Base-by-base conservation (phyloP, 1,140 invertebrate species). In the Cydia amplana region DNA sequence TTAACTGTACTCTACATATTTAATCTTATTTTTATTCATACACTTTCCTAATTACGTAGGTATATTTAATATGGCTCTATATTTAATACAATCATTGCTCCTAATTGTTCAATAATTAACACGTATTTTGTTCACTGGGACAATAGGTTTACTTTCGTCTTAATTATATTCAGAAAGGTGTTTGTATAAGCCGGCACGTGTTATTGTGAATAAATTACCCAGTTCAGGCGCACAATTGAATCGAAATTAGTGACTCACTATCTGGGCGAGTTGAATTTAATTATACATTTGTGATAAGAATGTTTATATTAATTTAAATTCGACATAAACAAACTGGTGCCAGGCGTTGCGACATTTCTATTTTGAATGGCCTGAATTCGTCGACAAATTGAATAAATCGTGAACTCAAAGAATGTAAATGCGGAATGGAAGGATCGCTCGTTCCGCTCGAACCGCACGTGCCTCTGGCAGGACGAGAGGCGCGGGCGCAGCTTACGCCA, bases 361-460 rank as follows among this genome's bases (percentile, higher is more conserved):
- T 32, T 55, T 67, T 32, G 64, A 32, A 36, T 32, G 25, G n/a
- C 16, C 64, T 65, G 64, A 32, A 65, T 65, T 32, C 32, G 28
- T 32, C 2, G 25, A 67, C 25, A 32, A 67, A 67, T 14, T 32
- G 64, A 36, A 67, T 67, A 67, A 32, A 67, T 67, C 64, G 64
- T 36, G 16, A 67, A 67, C 25, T 28, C 64, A 16, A 16, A 28
- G 64, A 67, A 67, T 67, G 25, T 67, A 28, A 67, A 67, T n/a
- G 64, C 28, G 16, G 28, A 67, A 67, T 67, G 64, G 28, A 32
- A 36, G 64, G 64, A 80, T 78, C 73, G 75, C 74, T 75, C 64
- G 72, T 65, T 74, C 74, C 55, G 72, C 73, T 78, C 70, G 75
- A 63, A 67, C 73, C 72, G 78, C 78, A 77, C 78, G 78, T 79